These are phyloP conservation scores for Pentamera pediparva DNA, from an alignment of 53 echinoderm and acorn worm genomes.

Conservation along the genomic window DNA sequence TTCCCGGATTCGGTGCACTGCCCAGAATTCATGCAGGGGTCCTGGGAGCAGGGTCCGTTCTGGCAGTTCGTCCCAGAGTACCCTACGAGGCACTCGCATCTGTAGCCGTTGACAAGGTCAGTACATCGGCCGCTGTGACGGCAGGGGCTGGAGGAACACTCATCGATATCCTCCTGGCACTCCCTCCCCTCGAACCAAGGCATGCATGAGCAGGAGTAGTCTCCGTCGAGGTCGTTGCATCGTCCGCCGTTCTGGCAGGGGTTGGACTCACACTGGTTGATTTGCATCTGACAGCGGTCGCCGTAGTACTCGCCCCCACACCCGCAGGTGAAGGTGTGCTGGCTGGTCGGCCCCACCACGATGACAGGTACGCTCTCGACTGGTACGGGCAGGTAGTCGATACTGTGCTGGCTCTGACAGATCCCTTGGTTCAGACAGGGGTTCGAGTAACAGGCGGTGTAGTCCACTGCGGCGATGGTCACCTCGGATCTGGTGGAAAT, in stretches of 20 bases:
- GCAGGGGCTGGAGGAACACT: conserved; percentile 68
- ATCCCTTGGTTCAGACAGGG: conserved; percentile 72
- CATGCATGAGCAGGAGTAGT: conserved; percentile 61
- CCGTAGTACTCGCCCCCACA: conserved; percentile 74
- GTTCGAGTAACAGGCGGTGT: conserved; percentile 56
- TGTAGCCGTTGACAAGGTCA: conserved; percentile 61
- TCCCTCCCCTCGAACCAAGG: conserved; percentile 62
- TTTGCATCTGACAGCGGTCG: conserved; percentile 58
- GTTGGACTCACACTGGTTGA: conserved; percentile 66
- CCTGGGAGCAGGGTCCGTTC: conserved; percentile 72
- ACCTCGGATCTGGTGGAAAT: conserved; percentile 66
- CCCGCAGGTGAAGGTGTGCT: conserved; percentile 54
- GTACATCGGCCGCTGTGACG: conserved; percentile 55
- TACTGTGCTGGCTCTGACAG: conserved; percentile 44
- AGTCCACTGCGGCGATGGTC: conserved; percentile 62
- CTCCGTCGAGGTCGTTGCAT: conserved; percentile 60
- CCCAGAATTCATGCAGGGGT: conserved; percentile 76
- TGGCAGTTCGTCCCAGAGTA: conserved; percentile 69
- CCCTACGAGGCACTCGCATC: conserved; percentile 62
- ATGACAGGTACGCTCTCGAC: conserved; percentile 75
- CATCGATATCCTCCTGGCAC: conserved; percentile 62
- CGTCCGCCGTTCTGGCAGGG: conserved; percentile 69
- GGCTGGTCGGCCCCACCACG: conserved; percentile 57
- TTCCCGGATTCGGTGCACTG: conserved; percentile 62
- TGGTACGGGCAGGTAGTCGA: conserved; percentile 39